These are phyloP conservation scores for Anneissia japonica DNA, from an alignment of 35 echinoderm and acorn worm genomes.

Conservation along the genomic window DNA sequence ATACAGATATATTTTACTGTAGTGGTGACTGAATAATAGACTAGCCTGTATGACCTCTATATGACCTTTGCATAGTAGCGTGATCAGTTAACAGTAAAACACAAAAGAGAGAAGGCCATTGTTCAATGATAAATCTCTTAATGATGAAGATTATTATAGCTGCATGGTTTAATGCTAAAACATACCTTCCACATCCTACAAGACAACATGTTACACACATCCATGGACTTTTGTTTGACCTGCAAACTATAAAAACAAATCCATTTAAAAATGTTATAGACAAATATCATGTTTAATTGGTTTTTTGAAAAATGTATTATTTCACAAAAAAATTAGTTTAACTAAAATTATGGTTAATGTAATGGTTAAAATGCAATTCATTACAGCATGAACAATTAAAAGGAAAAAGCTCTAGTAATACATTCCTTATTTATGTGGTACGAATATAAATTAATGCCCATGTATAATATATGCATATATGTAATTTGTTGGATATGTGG, in stretches of 20 bases:
- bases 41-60: too few relatives aligned
- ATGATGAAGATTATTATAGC: not conserved
- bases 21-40: too few relatives aligned
- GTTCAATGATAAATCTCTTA: too few relatives aligned
- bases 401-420: too few relatives aligned
- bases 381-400: not conserved
- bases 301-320: not conserved
- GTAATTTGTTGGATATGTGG: too few relatives aligned
- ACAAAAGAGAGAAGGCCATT: too few relatives aligned
- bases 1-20: too few relatives aligned
- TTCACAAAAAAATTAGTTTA: not conserved
- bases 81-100: too few relatives aligned
- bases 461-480: too few relatives aligned
- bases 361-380: not conserved
- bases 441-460: too few relatives aligned
- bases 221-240: conserved; percentile 68
- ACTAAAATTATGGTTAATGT: not conserved
- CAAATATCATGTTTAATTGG: not conserved
- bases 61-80: too few relatives aligned
- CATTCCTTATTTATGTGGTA: not conserved
- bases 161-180: not conserved
- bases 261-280: not conserved
- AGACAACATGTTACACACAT: conserved; percentile 59
- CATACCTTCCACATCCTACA: conserved; percentile 53
- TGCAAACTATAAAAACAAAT: conserved; percentile 37